phyloP scores from a whole-genome alignment of 2,797 vertebrate species.

The Lacerta agilis region DNA sequence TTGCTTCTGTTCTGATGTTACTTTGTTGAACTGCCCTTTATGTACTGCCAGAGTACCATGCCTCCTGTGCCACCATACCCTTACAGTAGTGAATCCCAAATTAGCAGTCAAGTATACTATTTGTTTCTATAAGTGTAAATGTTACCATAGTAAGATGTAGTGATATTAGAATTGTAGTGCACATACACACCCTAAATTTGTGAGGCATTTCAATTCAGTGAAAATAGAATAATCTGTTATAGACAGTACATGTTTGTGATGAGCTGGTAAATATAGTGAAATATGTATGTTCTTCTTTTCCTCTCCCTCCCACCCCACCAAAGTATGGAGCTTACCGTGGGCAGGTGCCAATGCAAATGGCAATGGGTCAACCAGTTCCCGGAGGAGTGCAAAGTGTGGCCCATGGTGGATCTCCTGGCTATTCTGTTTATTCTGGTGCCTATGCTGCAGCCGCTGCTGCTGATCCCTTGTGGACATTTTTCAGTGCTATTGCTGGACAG shows the following conservation, averaged over 20 bases:
- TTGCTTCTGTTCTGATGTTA: neutral
- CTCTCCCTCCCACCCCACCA: neutral
- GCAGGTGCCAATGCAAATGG: constrained; percentile 79
- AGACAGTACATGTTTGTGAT: neutral
- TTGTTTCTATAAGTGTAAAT: neutral
- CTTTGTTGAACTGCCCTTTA: neutral
- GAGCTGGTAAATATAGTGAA: constrained; percentile 1
- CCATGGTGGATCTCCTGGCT: constrained; percentile 70
- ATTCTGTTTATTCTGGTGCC: constrained; percentile 74
- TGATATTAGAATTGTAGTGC: neutral
- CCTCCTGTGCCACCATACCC: neutral
- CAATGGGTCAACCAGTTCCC: constrained; percentile 62
- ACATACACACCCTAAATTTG: neutral
- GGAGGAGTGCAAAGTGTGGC: constrained; percentile 71
- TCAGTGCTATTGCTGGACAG: constrained; percentile 88
- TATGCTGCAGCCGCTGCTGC: constrained; percentile 77
- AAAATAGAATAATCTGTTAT: neutral
- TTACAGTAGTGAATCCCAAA: neutral
- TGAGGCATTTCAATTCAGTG: neutral
- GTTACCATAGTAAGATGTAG: neutral
- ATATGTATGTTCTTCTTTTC: neutral
- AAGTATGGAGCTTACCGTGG: constrained; percentile 84
- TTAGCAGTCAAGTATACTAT: neutral
- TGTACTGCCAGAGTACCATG: neutral
- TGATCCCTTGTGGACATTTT: constrained; percentile 87